Evolutionary conservation across 2,797 vertebrate species (phyloP).

Genomic region (Smutsia gigantea): DNA sequence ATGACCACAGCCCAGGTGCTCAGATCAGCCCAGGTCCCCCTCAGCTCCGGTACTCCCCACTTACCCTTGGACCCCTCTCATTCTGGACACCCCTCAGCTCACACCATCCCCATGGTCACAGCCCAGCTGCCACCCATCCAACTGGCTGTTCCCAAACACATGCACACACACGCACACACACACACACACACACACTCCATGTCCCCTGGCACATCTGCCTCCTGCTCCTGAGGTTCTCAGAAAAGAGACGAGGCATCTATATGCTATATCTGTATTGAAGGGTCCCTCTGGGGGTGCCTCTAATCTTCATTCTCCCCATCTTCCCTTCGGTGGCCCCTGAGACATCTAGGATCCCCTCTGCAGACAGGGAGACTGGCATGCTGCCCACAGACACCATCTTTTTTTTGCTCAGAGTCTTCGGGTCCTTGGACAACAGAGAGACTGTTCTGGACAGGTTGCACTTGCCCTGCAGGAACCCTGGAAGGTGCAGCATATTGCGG

Average conservation of each 20-base stretch:
- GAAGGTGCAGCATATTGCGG: constrained; percentile 48
- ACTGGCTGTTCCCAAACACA: too few species aligned
- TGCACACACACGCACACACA: neutral
- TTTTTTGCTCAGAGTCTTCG: neutral
- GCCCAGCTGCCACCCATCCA: too few species aligned
- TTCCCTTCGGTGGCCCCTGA: neutral
- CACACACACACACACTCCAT: neutral
- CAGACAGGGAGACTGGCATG: rapidly evolving
- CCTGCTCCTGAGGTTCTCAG: neutral
- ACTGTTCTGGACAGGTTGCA: neutral
- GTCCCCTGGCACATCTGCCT: rapidly evolving
- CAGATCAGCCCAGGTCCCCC: neutral
- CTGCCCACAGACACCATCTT: neutral
- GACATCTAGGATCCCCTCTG: rapidly evolving
- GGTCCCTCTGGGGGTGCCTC: neutral
- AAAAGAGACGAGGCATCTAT: neutral
- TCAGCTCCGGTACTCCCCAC: too few species aligned
- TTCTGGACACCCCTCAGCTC: too few species aligned
- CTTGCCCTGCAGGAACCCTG: neutral
- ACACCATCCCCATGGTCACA: too few species aligned
- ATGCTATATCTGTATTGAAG: constrained; percentile 52
- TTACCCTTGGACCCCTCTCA: too few species aligned
- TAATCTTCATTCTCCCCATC: constrained; percentile 32
- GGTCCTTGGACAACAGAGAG: constrained; percentile 66
- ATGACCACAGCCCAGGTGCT: too few species aligned